Evolutionary conservation across 2,888 invertebrate species (phyloP).

Genomic region (Philonicus albiceps): DNA sequence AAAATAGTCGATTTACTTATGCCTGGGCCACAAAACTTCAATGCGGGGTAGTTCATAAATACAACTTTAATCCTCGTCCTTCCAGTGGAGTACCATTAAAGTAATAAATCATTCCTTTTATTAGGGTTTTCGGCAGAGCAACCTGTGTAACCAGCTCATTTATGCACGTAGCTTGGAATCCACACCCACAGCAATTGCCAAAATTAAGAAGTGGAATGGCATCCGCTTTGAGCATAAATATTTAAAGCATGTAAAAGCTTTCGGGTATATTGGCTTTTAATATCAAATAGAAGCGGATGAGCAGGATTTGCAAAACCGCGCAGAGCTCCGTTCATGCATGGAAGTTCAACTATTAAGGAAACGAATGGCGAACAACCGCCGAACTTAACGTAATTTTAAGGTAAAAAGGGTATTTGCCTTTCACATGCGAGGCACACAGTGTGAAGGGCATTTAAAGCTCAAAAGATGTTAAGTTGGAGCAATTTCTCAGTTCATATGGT

Average conservation of each 20-base stretch:
- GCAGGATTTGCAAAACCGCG: slow-evolving; percentile 20
- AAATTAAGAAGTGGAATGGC: slow-evolving; percentile 21
- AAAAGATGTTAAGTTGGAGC: background rate
- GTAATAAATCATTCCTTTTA: background rate
- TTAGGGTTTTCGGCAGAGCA: background rate
- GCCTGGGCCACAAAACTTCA: background rate
- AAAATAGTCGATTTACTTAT: background rate
- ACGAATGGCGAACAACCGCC: background rate
- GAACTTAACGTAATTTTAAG: background rate
- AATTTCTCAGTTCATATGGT: background rate
- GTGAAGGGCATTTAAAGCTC: background rate
- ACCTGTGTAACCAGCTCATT: background rate
- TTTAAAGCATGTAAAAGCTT: slow-evolving; percentile 41
- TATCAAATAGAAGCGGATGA: slow-evolving; percentile 4
- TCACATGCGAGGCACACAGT: background rate
- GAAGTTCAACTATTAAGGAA: background rate
- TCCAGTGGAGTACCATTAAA: background rate
- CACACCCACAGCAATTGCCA: background rate
- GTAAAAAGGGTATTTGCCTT: background rate
- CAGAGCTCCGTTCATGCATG: background rate
- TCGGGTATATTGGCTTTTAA: slow-evolving; percentile 38
- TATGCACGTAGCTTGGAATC: background rate
- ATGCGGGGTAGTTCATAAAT: background rate
- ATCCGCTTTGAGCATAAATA: slow-evolving; percentile 28
- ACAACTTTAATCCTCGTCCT: background rate